Evolutionary conservation across 2,797 vertebrate species (phyloP).

Genomic region (Crocidura indochinensis): DNA sequence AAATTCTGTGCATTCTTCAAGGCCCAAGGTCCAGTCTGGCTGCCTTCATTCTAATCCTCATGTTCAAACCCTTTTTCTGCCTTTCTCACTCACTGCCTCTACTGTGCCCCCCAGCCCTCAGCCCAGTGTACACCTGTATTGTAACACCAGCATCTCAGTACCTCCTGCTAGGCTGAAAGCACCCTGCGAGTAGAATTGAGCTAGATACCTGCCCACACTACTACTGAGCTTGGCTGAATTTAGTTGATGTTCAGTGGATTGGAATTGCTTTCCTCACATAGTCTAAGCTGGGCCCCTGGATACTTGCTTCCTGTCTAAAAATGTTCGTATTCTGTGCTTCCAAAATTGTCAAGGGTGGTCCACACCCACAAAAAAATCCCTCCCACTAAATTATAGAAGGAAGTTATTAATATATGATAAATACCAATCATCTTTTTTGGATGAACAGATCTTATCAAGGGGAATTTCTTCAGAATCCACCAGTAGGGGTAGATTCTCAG

Average conservation of each 20-base stretch:
- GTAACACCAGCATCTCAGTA: neutral
- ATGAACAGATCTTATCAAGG: neutral
- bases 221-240: neutral
- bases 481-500: too few species aligned
- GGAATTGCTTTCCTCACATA: neutral
- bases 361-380: constrained; percentile 39
- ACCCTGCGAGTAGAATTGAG: neutral
- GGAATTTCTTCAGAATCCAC: neutral
- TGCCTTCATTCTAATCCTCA: constrained; percentile 13
- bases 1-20: constrained; percentile 43
- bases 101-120: neutral
- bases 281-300: neutral
- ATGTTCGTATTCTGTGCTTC: constrained; percentile 60
- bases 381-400: constrained; percentile 27
- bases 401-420: constrained; percentile 7
- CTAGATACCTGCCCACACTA: neutral
- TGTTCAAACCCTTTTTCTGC: neutral
- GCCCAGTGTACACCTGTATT: neutral
- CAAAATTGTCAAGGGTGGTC: constrained; percentile 21
- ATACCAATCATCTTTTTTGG: neutral
- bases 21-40: constrained; percentile 4
- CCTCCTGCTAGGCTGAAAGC: neutral
- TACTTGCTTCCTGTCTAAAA: neutral
- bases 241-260: neutral
- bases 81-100: neutral